Conservation (phyloP, 2,113 vertebrate genomes). For the Tamias sibiricus region DNA sequence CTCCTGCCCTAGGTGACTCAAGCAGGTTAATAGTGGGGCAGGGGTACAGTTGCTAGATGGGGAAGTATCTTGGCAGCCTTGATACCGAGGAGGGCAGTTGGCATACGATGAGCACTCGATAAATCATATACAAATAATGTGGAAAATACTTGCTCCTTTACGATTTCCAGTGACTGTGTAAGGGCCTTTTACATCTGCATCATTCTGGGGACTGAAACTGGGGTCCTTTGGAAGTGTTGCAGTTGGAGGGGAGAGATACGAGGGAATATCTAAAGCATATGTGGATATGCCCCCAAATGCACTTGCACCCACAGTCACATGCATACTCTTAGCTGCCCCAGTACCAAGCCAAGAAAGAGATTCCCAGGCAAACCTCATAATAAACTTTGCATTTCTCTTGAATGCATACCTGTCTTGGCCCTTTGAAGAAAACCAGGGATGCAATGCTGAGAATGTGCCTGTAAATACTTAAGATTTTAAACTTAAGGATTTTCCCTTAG, state of each 20-base stretch:
- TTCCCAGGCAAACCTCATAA: not conserved
- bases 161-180: not conserved
- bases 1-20: not conserved
- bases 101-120: not conserved
- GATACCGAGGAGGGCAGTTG: not conserved
- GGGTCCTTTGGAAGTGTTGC: not conserved
- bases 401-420: conserved; percentile 66
- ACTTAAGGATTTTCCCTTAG: conserved; percentile 66
- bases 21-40: not conserved
- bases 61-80: not conserved
- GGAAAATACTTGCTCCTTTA: not conserved
- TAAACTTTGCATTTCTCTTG: conserved; percentile 66
- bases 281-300: not conserved
- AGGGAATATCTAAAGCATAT: not conserved
- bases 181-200: not conserved
- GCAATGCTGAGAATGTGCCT: conserved; percentile 76
- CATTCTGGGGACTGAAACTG: not conserved
- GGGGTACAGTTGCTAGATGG: not conserved
- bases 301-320: too few relatives aligned
- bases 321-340: not conserved
- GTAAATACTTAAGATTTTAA: conserved; percentile 78
- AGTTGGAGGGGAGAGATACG: not conserved
- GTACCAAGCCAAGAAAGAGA: conserved; percentile 44
- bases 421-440: conserved; percentile 49
- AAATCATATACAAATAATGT: not conserved